Conservation (phyloP, 2,113 vertebrate species). For the Centropus unirufus region DNA sequence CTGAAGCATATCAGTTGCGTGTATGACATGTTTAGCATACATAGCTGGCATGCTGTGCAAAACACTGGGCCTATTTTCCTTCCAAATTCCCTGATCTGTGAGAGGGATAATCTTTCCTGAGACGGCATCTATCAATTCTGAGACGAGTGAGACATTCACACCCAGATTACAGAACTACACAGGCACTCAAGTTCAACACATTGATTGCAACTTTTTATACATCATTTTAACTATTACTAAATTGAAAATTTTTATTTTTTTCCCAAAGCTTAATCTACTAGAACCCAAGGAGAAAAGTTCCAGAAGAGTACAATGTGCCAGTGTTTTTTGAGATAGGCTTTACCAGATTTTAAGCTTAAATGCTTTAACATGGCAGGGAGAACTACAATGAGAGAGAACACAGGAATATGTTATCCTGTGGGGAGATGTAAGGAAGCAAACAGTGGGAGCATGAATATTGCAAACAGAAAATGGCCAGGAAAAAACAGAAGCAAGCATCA, state of each 20-base stretch:
- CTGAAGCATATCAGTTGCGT: not conserved
- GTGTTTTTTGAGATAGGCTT: not conserved
- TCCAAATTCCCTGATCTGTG: not conserved
- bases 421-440: not conserved
- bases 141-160: not conserved
- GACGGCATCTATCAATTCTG: not conserved
- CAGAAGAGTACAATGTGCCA: not conserved
- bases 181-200: not conserved
- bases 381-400: not conserved
- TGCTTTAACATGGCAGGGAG: not conserved
- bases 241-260: not conserved
- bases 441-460: not conserved
- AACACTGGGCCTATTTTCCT: not conserved
- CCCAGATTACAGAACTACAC: not conserved
- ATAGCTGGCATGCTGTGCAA: not conserved
- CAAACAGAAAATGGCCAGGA: not conserved
- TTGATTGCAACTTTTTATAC: not conserved
- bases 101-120: not conserved
- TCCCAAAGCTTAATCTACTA: not conserved
- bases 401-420: not conserved
- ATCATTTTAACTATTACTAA: not conserved
- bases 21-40: not conserved
- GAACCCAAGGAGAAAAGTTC: not conserved
- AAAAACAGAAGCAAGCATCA: rapidly evolving
- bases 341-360: not conserved